Base-by-base conservation (phyloP, 2,113 vertebrate species). In the Cephalopholis sonnerati region DNA sequence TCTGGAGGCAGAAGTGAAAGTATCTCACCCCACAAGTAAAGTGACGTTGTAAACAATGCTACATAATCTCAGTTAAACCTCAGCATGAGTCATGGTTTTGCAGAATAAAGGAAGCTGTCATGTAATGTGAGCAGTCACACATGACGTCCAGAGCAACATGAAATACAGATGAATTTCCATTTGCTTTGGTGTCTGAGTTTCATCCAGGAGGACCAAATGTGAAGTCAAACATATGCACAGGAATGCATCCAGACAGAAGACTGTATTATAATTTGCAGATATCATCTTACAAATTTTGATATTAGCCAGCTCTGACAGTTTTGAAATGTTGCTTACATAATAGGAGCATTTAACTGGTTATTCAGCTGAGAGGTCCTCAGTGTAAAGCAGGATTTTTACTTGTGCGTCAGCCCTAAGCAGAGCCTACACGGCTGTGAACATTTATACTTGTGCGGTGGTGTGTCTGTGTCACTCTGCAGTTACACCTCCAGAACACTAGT, bases 161-260 rank as follows among this genome's bases (percentile, higher is more conserved):
- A 29, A 76, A 63, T 22, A 2, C 29, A 54, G 18, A 55, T 41
- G 59, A 36, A 22, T 64, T 74, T 82, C 36, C 25, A 7, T 74
- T 59, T 15, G 22, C 46, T 72, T 48, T 25, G 32, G 13, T 70
- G 51, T 41, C 22, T 25, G 36, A 13, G 27, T 46, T 72, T 72
- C 53, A 41, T 27, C 16, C 32, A 68, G 44, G 17, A 50, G 4
- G 54, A 25, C 15, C 27, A 48, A 29, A 6, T 29, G 24, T 7
- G 6, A 13, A 62, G 63, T 20, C 0, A 12, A 18, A 67, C 59
- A 44, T 39, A 2, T 74, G 32, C 62, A 53, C 29, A 39, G 13
- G 11, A 57, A 69, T 10, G 65, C 71, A 71, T 7, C n/a, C n/a
- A 44, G 2, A 36, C 39, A 24, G 20, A 54, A 53, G 36, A 11